A percentile compares a stretch with the other conserved stretches of the same genome.
These are phyloP conservation scores for Thaumetopoea pityocampa DNA, from an alignment of 1,140 invertebrate species.

Conservation along the genomic window DNA sequence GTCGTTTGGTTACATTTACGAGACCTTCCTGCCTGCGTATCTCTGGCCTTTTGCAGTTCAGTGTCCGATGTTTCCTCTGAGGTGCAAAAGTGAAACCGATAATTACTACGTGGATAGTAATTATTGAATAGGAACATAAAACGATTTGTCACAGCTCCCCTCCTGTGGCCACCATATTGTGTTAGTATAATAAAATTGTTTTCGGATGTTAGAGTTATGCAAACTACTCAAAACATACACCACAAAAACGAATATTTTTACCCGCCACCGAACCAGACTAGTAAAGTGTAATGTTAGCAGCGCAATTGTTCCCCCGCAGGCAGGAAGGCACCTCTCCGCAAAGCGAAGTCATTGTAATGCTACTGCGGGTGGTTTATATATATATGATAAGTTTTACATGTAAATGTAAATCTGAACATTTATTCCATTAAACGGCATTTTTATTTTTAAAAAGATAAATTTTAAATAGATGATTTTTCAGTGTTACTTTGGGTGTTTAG, in stretches of 20 bases:
- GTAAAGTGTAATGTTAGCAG: conserved; percentile 57
- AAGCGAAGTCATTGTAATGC: conserved; percentile 67
- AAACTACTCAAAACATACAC: conserved; percentile 33
- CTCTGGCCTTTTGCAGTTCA: conserved; percentile 68
- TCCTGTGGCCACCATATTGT: conserved; percentile 27
- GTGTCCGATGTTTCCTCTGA: conserved; percentile 70
- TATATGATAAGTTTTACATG: conserved; percentile 29
- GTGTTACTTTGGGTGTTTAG: too few species aligned
- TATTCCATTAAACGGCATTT: conserved; percentile 37
- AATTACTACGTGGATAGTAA: conserved; percentile 31
- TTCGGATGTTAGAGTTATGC: conserved; percentile 40
- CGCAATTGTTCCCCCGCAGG: conserved; percentile 70
- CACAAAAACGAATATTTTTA: conserved; percentile 32
- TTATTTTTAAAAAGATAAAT: conserved; percentile 22
- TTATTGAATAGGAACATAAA: conserved; percentile 16
- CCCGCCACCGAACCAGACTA: conserved; percentile 58
- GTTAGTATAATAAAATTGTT: conserved; percentile 33
- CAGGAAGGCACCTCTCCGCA: conserved; percentile 75
- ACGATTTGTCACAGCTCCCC: conserved; percentile 15
- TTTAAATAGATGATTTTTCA: conserved; percentile 13
- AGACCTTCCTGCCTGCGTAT: conserved; percentile 74
- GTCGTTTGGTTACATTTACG: conserved; percentile 52
- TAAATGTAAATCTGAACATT: conserved; percentile 22
- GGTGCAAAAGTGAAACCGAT: conserved; percentile 71
- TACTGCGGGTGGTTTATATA: conserved; percentile 30